phyloP scores from a whole-genome alignment of 2,888 invertebrate species.

The Papilio elwesi region DNA sequence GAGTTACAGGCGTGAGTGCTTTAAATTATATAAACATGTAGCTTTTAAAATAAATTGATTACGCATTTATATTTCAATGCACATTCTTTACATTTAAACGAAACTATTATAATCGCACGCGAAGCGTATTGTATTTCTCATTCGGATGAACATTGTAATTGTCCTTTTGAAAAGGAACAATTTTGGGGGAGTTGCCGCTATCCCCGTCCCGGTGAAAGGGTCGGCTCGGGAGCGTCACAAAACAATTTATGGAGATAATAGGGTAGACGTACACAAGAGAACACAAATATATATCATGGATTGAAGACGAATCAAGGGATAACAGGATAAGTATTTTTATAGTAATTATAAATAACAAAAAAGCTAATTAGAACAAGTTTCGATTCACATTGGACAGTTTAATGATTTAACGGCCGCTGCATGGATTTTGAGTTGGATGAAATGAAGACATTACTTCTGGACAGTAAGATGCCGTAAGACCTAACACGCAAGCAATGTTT shows the following conservation, averaged over 20 bases:
- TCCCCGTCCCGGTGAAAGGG: not conserved
- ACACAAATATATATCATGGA: not conserved
- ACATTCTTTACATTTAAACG: not conserved
- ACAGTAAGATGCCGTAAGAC: no score
- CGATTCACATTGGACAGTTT: no score
- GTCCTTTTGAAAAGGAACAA: slow-evolving; percentile 18
- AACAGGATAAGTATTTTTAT: no score
- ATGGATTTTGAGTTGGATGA: no score
- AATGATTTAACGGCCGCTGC: no score
- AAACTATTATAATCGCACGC: not conserved
- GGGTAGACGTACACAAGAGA: not conserved
- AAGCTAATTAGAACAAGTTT: no score
- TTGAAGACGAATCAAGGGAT: no score
- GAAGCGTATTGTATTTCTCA: slow-evolving; percentile 21
- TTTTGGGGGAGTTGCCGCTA: not conserved
- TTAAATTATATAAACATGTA: not conserved
- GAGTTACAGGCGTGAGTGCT: not conserved
- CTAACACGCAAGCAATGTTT: no score
- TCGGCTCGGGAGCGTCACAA: slow-evolving; percentile 5
- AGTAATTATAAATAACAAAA: no score
- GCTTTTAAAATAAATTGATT: not conserved
- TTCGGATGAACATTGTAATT: slow-evolving; percentile 19
- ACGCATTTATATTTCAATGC: not conserved
- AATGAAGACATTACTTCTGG: no score
- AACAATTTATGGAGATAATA: slow-evolving; percentile 16